phyloP scores from a whole-genome alignment of 2,888 invertebrate species.

The Leptinotarsa peninsularis region DNA sequence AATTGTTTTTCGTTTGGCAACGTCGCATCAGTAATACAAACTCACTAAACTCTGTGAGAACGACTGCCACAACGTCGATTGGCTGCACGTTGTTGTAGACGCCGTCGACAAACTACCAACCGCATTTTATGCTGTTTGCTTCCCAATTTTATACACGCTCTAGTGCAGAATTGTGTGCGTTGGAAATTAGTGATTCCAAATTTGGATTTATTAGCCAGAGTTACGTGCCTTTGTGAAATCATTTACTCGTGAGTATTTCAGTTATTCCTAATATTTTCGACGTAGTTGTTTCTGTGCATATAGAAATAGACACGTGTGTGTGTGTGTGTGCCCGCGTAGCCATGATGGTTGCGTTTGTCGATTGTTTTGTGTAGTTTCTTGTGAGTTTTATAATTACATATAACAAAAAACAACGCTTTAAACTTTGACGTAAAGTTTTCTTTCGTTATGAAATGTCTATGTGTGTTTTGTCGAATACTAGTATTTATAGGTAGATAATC shows the following conservation, averaged over 20 bases:
- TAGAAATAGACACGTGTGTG: neutral
- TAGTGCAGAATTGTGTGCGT: slow-evolving; percentile 26
- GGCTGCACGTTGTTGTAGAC: slow-evolving; percentile 26
- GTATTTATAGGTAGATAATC: too few relatives aligned
- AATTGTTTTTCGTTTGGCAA: slow-evolving; percentile 27
- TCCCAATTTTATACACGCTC: slow-evolving; percentile 24
- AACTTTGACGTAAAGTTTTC: too few relatives aligned
- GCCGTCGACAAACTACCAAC: slow-evolving; percentile 29
- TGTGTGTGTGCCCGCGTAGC: neutral
- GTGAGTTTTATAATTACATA: too few relatives aligned
- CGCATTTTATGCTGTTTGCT: slow-evolving; percentile 1
- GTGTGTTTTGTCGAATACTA: too few relatives aligned
- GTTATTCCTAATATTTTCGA: neutral
- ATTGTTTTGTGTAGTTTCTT: neutral
- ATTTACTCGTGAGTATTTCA: neutral
- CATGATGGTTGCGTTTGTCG: neutral
- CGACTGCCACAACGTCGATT: slow-evolving; percentile 33
- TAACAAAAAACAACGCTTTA: too few relatives aligned
- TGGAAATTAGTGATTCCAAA: neutral
- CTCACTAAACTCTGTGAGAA: slow-evolving; percentile 24
- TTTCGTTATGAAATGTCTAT: too few relatives aligned
- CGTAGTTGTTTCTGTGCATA: neutral
- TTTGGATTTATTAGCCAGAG: slow-evolving; percentile 1
- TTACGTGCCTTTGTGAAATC: neutral
- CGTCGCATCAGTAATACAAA: slow-evolving; percentile 7